These are phyloP conservation scores for sheep (Ovis aries) DNA, from an alignment of 2,113 vertebrate species.

Conservation along the genomic window DNA sequence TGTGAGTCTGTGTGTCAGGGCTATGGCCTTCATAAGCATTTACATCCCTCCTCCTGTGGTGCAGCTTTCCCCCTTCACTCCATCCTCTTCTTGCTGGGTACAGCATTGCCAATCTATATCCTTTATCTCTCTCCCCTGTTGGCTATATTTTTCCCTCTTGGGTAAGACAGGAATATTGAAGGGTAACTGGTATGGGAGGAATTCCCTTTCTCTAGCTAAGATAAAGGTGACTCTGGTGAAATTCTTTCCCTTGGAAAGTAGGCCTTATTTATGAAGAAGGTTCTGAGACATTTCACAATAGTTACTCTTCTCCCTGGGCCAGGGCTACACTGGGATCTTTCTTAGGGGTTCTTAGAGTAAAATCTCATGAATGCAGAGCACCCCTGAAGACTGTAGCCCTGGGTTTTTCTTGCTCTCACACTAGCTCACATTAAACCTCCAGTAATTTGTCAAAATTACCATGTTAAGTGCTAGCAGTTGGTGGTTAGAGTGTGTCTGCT, in stretches of 20 bases:
- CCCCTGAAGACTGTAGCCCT: neutral
- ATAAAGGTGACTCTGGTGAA: neutral
- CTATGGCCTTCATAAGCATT: neutral
- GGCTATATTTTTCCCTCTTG: neutral
- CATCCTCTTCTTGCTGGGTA: neutral
- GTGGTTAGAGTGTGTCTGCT: neutral
- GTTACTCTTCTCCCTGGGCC: neutral
- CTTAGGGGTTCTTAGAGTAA: neutral
- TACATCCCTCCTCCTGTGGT: neutral
- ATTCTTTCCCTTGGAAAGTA: neutral
- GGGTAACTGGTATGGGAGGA: no score
- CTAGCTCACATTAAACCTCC: neutral
- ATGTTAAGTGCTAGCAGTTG: neutral
- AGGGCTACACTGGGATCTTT: neutral
- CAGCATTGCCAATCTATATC: neutral
- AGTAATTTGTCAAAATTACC: neutral
- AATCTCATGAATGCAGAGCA: neutral
- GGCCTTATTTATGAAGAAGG: neutral
- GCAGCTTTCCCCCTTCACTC: neutral
- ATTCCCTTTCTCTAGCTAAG: neutral
- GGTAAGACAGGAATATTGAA: neutral
- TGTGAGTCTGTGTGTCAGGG: neutral
- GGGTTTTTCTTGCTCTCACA: neutral
- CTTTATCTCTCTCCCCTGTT: neutral
- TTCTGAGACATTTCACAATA: neutral